Percentiles rank a stretch among this genome's conserved stretches.
Conservation (phyloP, 1,140 invertebrate genomes). For the Dinoponera quadriceps region DNA sequence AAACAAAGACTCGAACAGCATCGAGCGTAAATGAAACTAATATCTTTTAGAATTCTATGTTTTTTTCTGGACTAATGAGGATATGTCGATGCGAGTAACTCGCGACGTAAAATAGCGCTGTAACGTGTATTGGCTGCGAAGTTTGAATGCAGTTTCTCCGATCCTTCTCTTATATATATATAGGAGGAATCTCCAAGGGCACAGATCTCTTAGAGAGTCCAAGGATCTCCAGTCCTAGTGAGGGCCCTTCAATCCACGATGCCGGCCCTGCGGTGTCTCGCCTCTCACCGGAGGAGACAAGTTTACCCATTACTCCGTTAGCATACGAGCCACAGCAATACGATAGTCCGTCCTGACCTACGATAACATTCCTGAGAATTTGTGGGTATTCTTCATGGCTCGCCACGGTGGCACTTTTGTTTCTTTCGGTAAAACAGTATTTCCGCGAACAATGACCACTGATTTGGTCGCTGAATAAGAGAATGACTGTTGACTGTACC, state of each 20-base stretch:
- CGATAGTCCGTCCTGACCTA: conserved; percentile 56
- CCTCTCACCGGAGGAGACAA: conserved; percentile 53
- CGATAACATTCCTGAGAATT: conserved; percentile 64
- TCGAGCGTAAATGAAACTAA: not conserved
- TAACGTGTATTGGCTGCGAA: no score
- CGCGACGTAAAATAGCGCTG: no score
- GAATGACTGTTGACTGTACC: not conserved
- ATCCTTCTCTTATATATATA: not conserved
- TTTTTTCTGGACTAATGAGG: no score
- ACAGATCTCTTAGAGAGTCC: not conserved
- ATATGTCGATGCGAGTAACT: no score
- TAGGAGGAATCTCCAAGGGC: not conserved
- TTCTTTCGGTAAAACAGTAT: not conserved
- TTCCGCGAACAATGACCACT: not conserved
- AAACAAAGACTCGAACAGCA: not conserved
- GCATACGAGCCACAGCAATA: conserved; percentile 15
- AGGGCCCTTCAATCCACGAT: not conserved
- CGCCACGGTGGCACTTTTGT: not conserved
- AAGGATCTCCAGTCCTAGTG: not conserved
- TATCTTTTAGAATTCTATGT: not conserved
- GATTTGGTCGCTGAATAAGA: not conserved
- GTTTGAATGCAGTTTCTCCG: no score
- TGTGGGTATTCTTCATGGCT: conserved; percentile 9
- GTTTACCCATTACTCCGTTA: conserved; percentile 63
- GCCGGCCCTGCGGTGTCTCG: conserved; percentile 8